These are phyloP conservation scores for Onychostoma macrolepis DNA, from an alignment of 2,113 vertebrate genomes.

Conservation along the genomic window DNA sequence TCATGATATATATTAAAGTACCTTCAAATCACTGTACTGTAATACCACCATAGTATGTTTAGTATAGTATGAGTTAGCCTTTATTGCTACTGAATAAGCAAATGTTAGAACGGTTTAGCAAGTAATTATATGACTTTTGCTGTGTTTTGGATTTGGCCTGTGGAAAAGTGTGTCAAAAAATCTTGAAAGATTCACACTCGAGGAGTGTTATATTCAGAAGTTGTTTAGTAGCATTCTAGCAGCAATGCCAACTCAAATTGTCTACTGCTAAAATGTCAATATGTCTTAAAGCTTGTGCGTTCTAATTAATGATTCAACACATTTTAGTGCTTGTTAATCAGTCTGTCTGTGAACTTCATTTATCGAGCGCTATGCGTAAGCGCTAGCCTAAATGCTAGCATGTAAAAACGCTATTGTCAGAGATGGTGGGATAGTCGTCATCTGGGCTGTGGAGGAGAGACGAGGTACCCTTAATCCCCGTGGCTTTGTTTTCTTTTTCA, in stretches of 20 bases:
- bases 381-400: conserved; percentile 31
- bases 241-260: not conserved
- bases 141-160: not conserved
- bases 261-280: not conserved
- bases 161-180: not conserved
- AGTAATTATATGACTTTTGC: not conserved
- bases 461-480: conserved; percentile 53
- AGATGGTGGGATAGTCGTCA: conserved; percentile 12
- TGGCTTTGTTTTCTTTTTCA: conserved; percentile 64
- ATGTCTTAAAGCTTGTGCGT: not conserved
- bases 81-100: not conserved
- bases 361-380: conserved; percentile 15
- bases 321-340: conserved; percentile 27
- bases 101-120: not conserved
- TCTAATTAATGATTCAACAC: not conserved
- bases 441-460: conserved; percentile 37
- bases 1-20: not conserved
- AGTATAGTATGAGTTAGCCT: not conserved
- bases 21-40: not conserved
- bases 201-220: conserved; percentile 9
- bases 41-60: not conserved
- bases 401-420: conserved; percentile 51
- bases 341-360: conserved; percentile 12
- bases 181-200: not conserved
- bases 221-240: not conserved